A percentile compares a stretch with the other conserved stretches of the same genome.
phyloP scores from a whole-genome alignment of 2,113 vertebrate genomes.

The Sciurus niger region DNA sequence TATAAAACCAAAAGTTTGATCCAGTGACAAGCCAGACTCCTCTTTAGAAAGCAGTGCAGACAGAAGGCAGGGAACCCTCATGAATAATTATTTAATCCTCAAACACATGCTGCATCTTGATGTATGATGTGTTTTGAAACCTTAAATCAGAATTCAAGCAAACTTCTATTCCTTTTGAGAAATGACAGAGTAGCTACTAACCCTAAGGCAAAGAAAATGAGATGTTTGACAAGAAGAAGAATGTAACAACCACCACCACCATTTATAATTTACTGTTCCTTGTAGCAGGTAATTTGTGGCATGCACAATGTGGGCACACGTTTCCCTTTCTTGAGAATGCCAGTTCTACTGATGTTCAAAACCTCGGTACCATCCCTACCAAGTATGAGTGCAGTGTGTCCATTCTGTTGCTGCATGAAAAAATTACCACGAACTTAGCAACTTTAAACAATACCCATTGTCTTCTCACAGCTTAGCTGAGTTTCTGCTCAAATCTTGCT shows the following conservation, averaged over 20 bases:
- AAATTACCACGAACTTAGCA: background rate
- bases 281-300: slow-evolving; percentile 71
- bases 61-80: background rate
- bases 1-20: background rate
- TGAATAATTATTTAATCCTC: slow-evolving; percentile 56
- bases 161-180: slow-evolving; percentile 51
- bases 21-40: background rate
- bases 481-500: background rate
- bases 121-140: slow-evolving; percentile 21
- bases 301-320: background rate
- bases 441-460: background rate
- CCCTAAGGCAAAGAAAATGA: slow-evolving; percentile 71
- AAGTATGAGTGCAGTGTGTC: background rate
- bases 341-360: slow-evolving; percentile 30
- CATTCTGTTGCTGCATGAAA: background rate
- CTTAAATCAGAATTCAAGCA: slow-evolving; percentile 59
- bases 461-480: background rate
- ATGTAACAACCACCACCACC: slow-evolving; percentile 55
- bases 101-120: background rate
- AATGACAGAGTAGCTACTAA: slow-evolving; percentile 61
- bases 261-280: slow-evolving; percentile 74
- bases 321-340: slow-evolving; percentile 44
- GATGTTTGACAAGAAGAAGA: slow-evolving; percentile 68
- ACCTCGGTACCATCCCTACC: background rate
- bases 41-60: background rate